phyloP scores from a whole-genome alignment of 2,113 vertebrate genomes.

The Chaetops frenatus region DNA sequence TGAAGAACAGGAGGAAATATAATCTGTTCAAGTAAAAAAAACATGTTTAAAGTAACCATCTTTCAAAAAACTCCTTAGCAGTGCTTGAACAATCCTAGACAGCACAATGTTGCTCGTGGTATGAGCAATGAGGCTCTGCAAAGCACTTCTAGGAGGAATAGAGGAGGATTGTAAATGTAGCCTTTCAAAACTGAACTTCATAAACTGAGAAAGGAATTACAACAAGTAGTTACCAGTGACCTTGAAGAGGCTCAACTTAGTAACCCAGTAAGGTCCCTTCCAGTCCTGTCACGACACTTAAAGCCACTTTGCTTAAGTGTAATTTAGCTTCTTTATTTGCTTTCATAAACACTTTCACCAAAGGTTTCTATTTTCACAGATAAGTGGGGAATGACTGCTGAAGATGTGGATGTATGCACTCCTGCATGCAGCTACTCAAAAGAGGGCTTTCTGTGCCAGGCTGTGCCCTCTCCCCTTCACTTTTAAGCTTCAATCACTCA shows the following conservation, averaged over 20 bases:
- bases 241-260: not conserved
- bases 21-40: not conserved
- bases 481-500: not conserved
- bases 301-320: not conserved
- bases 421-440: accelerated
- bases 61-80: not conserved
- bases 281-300: not conserved
- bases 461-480: not conserved
- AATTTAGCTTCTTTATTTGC: not conserved
- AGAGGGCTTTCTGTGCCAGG: not conserved
- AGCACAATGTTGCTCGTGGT: not conserved
- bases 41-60: not conserved
- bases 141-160: not conserved
- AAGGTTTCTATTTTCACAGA: not conserved
- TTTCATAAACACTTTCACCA: not conserved
- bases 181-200: not conserved
- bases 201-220: not conserved
- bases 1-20: not conserved
- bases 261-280: not conserved
- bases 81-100: not conserved
- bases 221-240: not conserved
- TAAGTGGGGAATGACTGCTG: not conserved
- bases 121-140: not conserved
- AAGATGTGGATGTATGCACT: not conserved
- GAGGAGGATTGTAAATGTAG: not conserved